Base-by-base conservation (phyloP, 2,888 invertebrate species). In the Flexamia atlantica region DNA sequence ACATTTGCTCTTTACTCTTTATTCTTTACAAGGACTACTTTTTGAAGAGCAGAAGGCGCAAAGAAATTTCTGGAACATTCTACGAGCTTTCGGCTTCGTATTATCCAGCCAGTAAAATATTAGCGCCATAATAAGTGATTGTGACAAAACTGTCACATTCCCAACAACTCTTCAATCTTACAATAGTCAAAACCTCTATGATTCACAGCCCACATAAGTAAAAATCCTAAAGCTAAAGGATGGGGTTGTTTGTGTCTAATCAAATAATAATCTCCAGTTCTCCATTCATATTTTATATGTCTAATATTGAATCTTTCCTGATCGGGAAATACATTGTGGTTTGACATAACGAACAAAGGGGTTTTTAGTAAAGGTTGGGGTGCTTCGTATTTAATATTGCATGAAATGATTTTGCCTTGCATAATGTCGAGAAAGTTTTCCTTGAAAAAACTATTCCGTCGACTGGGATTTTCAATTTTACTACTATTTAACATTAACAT, bases 391-490 rank as follows among this genome's bases (percentile, higher is more conserved):
- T 82, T 82, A 12, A 82, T 50, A 72, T 82, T 70, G n/a, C 42
- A 42, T 23, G 42, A 70, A 1, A 82, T 46, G 12, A 36, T 53
- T 10, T 82, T 70, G 1, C 82, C 82, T 25, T 68, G 70, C 46
- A 82, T 28, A 46, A 82, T 50, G 14, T 82, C 70, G n/a, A 70
- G 28, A 12, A 82, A 46, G 40, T 82, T 50, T n/a, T 82, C 82
- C 30, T 42, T 23, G 30, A 64, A 81, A 42, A 82, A 82, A 42
- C 46, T 23, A 12, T 82, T 70, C n/a, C 30, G 46, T 72, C 72
- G 46, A 7, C 28, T 30, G 1, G 82, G 82, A 50, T 82, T 82
- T 36, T 70, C 70, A 9, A 82, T 82, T 50, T 70, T 82, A n/a
- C 82, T 57, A 14, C 12, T 10, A n/a, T 82, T 72, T 5, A 82